Conservation (phyloP, 1,140 invertebrate genomes). For the Penaeus indicus region DNA sequence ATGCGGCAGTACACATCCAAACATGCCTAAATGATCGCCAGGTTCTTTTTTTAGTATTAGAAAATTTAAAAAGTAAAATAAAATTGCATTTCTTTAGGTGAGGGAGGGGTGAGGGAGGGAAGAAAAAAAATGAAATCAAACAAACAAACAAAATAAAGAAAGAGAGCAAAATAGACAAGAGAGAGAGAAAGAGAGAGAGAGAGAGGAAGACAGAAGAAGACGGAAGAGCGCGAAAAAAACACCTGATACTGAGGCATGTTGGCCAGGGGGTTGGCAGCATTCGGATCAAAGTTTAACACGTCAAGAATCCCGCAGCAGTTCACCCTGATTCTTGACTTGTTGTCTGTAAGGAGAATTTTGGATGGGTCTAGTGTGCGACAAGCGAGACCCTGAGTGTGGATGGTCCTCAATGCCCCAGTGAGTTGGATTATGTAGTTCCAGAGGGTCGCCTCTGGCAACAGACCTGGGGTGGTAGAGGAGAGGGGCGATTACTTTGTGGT, state of each 20-base stretch:
- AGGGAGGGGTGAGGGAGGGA: no score
- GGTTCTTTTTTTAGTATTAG: no score
- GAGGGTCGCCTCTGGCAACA: conserved; percentile 90
- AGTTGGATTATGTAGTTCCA: conserved; percentile 97
- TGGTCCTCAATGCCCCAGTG: conserved; percentile 90
- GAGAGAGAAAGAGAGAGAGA: conserved; percentile 16
- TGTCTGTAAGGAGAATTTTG: conserved; percentile 73
- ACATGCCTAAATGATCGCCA: no score
- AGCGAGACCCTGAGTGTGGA: conserved; percentile 84
- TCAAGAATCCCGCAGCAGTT: conserved; percentile 88
- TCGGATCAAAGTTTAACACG: conserved; percentile 84
- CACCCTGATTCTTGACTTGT: conserved; percentile 76
- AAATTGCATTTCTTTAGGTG: no score
- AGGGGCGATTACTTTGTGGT: conserved; percentile 28
- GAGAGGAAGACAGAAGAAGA: conserved; percentile 12
- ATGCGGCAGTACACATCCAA: no score
- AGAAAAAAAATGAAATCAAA: no score
- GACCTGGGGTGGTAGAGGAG: conserved; percentile 68
- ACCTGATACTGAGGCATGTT: conserved; percentile 82
- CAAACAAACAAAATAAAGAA: neutral
- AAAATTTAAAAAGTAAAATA: no score
- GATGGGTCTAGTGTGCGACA: conserved; percentile 87
- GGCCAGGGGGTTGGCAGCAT: conserved; percentile 77
- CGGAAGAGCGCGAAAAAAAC: neutral
- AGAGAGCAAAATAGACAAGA: neutral